phyloP scores from a whole-genome alignment of 2,113 vertebrate species.

The Galemys pyrenaicus region DNA sequence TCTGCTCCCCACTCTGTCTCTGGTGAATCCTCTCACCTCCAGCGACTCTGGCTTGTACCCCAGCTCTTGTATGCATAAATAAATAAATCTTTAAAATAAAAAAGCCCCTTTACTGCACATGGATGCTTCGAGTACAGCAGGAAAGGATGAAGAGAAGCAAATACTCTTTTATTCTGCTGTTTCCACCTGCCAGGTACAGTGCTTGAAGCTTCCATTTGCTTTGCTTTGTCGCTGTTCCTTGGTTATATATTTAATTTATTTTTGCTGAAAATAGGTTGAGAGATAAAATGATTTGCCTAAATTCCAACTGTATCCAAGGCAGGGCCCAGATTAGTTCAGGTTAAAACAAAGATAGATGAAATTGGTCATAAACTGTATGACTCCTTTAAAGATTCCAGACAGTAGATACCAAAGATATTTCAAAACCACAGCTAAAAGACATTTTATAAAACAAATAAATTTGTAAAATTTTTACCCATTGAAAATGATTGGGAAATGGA shows the following conservation, averaged over 20 bases:
- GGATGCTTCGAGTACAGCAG: neutral
- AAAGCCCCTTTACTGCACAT: fast-evolving
- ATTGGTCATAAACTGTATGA: neutral
- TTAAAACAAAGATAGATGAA: conserved; percentile 6
- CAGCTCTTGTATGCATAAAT: too few relatives aligned
- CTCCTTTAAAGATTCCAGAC: neutral
- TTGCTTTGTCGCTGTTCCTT: neutral
- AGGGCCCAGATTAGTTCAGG: neutral
- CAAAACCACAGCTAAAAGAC: neutral
- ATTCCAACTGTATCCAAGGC: neutral
- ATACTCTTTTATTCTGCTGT: fast-evolving
- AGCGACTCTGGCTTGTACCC: too few relatives aligned
- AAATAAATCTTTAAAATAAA: too few relatives aligned
- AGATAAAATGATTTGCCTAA: neutral
- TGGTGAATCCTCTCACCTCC: too few relatives aligned
- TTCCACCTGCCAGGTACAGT: fast-evolving
- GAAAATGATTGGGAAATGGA: neutral
- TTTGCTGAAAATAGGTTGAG: neutral
- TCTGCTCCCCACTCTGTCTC: too few relatives aligned
- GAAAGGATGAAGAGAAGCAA: neutral
- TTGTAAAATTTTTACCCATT: neutral
- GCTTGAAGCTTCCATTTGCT: neutral
- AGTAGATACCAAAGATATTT: neutral
- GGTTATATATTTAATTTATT: neutral
- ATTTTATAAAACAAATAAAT: neutral